Evolutionary conservation across 2,888 invertebrate species (phyloP), one percentile per base, ranked within the genome.

Genomic region (Xylota sylvarum): DNA sequence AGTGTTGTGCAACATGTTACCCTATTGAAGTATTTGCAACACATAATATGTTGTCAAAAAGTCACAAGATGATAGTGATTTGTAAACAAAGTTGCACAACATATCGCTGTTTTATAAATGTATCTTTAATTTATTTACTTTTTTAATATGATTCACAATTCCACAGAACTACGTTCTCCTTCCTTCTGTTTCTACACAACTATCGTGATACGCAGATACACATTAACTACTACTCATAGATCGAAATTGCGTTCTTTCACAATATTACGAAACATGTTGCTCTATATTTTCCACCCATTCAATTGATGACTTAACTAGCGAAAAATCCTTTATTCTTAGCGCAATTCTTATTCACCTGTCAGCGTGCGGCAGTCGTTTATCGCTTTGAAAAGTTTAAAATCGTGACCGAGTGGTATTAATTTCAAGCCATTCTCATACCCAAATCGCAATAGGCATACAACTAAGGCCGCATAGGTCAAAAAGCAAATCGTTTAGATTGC

Each of bases 361-460:
- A 81, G 67, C 56, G 43, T 4, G 12, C 14, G 65, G 70, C 65
- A 58, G 55, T 67, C 81, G 76, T 85, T 81, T 77, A 85, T 65
- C 72, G 58, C 81, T 72, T 72, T 85, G 81, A 85, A 81, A 85
- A 85, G 85, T 85, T 85, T 85, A 85, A 85, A 72, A 48, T 81
- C 85, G 85, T 85, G 85, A 85, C 81, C 17, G 50, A 46, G 40
- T 70, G 64, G 56, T 74, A 79, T 84, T 74, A 79, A 80, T 84
- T 85, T 70, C 70, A 23, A 64, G 4, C 48, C 64, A n/a, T 48
- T 55, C 50, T 56, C 70, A 37, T 27, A 56, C 17, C 35, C 56
- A 19, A 50, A 50, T 70, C 43, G 46, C 46, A 60, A 48, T 58
- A 73, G 60, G 50, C 58, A 37, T 37, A 60, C 58, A 48, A 55